Conservation (phyloP, 2,113 vertebrate genomes). For the Rutilus rutilus region DNA sequence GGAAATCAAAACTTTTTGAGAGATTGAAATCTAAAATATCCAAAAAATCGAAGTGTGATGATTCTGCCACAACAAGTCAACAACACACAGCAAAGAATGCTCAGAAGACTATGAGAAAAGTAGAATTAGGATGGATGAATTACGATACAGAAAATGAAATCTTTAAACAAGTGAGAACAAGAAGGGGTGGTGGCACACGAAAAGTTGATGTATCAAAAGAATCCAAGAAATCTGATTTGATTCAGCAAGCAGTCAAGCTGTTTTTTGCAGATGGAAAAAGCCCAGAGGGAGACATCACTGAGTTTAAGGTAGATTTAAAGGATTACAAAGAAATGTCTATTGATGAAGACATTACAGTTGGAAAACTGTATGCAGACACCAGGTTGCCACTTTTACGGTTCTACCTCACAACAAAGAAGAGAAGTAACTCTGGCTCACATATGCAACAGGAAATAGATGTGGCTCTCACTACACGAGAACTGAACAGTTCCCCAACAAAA, state of each 20-base stretch:
- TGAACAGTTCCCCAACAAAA: not conserved
- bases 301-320: slow-evolving; percentile 30
- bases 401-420: slow-evolving; percentile 33
- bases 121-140: slow-evolving; percentile 38
- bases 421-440: not conserved
- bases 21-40: too few species aligned
- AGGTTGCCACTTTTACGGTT: slow-evolving; percentile 3
- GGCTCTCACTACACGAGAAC: not conserved
- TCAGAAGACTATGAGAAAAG: slow-evolving; percentile 29
- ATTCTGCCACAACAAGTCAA: too few species aligned
- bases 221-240: slow-evolving; percentile 8
- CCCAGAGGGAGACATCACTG: slow-evolving; percentile 4
- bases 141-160: not conserved
- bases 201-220: slow-evolving; percentile 23
- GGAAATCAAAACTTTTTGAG: too few species aligned
- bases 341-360: slow-evolving; percentile 20
- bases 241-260: slow-evolving; percentile 1
- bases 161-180: slow-evolving; percentile 37
- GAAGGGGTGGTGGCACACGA: slow-evolving; percentile 4
- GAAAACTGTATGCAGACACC: slow-evolving; percentile 10
- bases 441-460: not conserved
- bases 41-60: too few species aligned
- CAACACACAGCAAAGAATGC: not conserved
- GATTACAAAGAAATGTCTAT: slow-evolving; percentile 24
- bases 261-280: slow-evolving; percentile 26